These are phyloP conservation scores for Troglohyphantes excavatus DNA, from an alignment of 2,888 invertebrate species.

Conservation along the genomic window DNA sequence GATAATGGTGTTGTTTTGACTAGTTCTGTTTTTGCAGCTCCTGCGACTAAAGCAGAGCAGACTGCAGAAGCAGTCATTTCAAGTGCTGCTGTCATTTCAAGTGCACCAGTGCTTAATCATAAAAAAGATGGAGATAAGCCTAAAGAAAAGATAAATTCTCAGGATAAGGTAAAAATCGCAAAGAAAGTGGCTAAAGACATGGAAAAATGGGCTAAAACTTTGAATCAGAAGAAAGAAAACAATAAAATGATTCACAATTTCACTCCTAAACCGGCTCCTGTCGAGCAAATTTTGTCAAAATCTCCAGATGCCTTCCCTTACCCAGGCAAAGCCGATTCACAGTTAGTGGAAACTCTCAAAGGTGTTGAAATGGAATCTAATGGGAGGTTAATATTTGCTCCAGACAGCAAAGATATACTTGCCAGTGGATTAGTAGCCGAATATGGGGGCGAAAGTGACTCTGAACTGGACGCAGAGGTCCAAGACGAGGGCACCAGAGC, in stretches of 20 bases:
- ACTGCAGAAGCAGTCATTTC: slow-evolving; percentile 60
- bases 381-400: slow-evolving; percentile 31
- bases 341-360: slow-evolving; percentile 1
- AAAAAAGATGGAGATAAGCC: slow-evolving; percentile 58
- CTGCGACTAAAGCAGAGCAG: slow-evolving; percentile 43
- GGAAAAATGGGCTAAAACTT: slow-evolving; percentile 97
- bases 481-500: slow-evolving; percentile 84
- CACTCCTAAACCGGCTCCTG: not conserved
- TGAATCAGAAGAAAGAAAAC: slow-evolving; percentile 96
- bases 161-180: slow-evolving; percentile 97
- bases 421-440: slow-evolving; percentile 86
- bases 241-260: slow-evolving; percentile 82
- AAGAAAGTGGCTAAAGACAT: slow-evolving; percentile 98
- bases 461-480: slow-evolving; percentile 86
- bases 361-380: slow-evolving; percentile 16
- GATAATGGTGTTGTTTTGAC: slow-evolving; percentile 10
- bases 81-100: slow-evolving; percentile 72
- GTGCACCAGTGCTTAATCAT: slow-evolving; percentile 80
- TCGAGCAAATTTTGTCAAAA: not conserved
- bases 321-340: not conserved
- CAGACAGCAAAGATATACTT: slow-evolving; percentile 26
- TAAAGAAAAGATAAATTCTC: slow-evolving; percentile 84
- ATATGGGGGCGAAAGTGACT: slow-evolving; percentile 89
- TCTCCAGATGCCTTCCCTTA: not conserved
- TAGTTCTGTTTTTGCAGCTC: slow-evolving; percentile 49